phyloP scores from a whole-genome alignment of 2,113 vertebrate species.

The Arothron firmamentum region DNA sequence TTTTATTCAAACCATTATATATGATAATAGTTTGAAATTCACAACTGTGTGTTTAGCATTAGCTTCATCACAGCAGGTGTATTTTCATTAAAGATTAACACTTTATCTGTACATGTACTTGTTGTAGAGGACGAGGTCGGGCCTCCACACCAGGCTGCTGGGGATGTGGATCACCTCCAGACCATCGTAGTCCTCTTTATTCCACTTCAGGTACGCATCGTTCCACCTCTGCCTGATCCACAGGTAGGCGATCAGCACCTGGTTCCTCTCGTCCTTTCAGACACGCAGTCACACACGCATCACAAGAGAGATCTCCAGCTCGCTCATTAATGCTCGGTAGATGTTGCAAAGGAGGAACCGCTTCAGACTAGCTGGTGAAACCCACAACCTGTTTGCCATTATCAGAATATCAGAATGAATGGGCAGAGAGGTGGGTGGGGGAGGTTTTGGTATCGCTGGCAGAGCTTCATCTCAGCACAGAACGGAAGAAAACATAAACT shows the following conservation, averaged over 20 bases:
- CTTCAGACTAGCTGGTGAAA: constrained; percentile 52
- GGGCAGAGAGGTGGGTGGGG: constrained; percentile 15
- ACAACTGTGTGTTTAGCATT: too few species aligned
- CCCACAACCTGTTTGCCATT: constrained; percentile 55
- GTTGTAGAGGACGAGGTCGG: constrained; percentile 95
- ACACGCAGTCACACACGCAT: not conserved
- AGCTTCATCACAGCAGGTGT: not conserved
- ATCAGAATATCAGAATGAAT: constrained; percentile 67
- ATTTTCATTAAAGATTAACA: not conserved
- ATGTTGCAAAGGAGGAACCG: constrained; percentile 6
- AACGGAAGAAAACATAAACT: constrained; percentile 26
- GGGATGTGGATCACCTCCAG: constrained; percentile 95
- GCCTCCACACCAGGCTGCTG: constrained; percentile 94
- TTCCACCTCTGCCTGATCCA: constrained; percentile 98
- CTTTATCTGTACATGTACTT: constrained; percentile 79
- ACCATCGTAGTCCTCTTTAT: constrained; percentile 91
- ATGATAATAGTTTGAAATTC: too few species aligned
- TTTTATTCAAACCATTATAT: too few species aligned
- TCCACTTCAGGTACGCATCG: constrained; percentile 89
- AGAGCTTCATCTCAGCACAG: constrained; percentile 26
- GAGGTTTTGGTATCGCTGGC: constrained; percentile 24
- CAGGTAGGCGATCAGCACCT: constrained; percentile 91
- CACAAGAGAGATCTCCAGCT: constrained; percentile 4
- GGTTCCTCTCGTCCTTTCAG: constrained; percentile 91
- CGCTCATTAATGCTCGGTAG: constrained; percentile 25